phyloP scores from a whole-genome alignment of 2,113 vertebrate genomes.

The Cinclus mexicanus region DNA sequence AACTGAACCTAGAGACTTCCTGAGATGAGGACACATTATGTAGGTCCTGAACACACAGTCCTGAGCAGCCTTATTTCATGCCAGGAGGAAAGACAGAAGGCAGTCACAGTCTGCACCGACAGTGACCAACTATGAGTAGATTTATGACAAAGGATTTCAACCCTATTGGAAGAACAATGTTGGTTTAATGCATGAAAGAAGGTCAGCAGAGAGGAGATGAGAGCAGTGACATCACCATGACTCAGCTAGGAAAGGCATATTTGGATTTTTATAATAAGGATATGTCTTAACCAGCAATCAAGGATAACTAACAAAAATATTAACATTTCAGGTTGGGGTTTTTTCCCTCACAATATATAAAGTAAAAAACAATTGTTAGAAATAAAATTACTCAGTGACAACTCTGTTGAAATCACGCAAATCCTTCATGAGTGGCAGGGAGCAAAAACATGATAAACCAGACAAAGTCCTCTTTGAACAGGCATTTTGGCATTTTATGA shows the following conservation, averaged over 20 bases:
- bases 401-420: slow-evolving; percentile 55
- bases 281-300: slow-evolving; percentile 14
- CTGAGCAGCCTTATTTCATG: neutral
- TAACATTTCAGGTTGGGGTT: slow-evolving; percentile 28
- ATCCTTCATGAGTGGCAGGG: neutral
- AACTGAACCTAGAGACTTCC: neutral
- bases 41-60: neutral
- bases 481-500: neutral
- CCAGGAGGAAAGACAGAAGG: neutral
- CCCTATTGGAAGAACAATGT: neutral
- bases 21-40: neutral
- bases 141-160: neutral
- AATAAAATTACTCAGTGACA: slow-evolving; percentile 35
- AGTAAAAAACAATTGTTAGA: slow-evolving; percentile 39
- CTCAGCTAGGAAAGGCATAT: neutral
- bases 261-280: neutral
- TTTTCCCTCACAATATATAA: neutral
- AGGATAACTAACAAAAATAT: slow-evolving; percentile 36
- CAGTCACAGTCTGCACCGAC: neutral
- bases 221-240: neutral
- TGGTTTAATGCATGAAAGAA: neutral
- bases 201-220: neutral
- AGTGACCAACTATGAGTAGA: neutral
- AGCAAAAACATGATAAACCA: neutral
- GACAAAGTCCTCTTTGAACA: neutral